A percentile compares a stretch with the other conserved stretches of the same genome.
These are phyloP conservation scores for Cinclus mexicanus DNA, from an alignment of 2,113 vertebrate species.

Conservation along the genomic window DNA sequence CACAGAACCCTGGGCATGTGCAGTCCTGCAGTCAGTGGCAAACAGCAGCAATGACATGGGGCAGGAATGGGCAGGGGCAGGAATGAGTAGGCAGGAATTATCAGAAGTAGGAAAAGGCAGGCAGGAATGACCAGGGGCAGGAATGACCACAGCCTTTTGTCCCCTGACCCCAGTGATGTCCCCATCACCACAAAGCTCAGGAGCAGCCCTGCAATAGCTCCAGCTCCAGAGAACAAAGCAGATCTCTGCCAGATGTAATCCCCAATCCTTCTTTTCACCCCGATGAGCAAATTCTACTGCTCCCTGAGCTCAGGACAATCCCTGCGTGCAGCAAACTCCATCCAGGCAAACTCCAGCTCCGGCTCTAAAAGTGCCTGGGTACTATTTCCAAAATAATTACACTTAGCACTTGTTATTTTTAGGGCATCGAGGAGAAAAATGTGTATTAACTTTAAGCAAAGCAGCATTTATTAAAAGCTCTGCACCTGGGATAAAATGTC, in stretches of 20 bases:
- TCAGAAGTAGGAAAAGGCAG: background rate
- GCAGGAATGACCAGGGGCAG: background rate
- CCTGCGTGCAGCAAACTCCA: background rate
- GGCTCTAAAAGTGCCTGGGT: background rate
- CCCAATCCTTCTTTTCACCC: background rate
- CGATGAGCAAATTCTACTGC: background rate
- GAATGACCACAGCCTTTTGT: background rate
- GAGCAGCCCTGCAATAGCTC: background rate
- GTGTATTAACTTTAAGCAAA: fast-evolving
- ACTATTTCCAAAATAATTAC: background rate
- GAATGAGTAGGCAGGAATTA: background rate
- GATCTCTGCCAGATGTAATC: background rate
- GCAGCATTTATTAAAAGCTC: background rate
- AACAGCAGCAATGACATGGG: background rate
- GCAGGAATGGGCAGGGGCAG: too few relatives aligned
- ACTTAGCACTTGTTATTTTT: too few relatives aligned
- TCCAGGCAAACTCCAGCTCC: background rate
- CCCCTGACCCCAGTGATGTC: fast-evolving
- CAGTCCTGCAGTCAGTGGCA: background rate
- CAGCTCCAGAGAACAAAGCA: background rate
- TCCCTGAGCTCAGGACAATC: background rate
- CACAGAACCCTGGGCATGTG: background rate
- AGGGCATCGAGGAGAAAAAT: background rate
- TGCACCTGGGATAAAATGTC: background rate
- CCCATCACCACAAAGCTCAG: fast-evolving